These are phyloP conservation scores for Cataglyphis albicans DNA, from an alignment of 2,888 invertebrate species.

Conservation along the genomic window DNA sequence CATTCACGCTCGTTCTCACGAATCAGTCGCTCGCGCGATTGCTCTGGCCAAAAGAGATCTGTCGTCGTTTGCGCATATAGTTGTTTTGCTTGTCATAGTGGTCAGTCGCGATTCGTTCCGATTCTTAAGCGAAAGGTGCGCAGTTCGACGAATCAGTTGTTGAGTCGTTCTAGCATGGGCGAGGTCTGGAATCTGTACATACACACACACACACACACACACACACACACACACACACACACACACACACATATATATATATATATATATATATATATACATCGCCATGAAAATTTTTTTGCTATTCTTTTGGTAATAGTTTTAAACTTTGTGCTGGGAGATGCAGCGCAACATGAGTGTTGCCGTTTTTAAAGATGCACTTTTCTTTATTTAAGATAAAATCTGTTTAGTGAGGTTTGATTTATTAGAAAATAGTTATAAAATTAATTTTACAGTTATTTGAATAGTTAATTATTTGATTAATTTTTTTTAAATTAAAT, in stretches of 20 bases:
- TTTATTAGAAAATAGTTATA: neutral
- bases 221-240: slow-evolving; percentile 37
- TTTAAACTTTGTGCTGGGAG: slow-evolving; percentile 65
- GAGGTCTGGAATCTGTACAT: slow-evolving; percentile 66
- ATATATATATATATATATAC: slow-evolving; percentile 28
- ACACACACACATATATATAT: neutral
- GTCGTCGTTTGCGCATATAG: slow-evolving; percentile 45
- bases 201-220: slow-evolving; percentile 4
- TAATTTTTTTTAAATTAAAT: neutral
- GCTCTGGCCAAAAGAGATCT: slow-evolving; percentile 18
- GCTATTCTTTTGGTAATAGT: slow-evolving; percentile 53
- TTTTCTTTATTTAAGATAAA: neutral
- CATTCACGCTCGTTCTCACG: slow-evolving; percentile 73
- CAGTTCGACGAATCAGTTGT: slow-evolving; percentile 74
- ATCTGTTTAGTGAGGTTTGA: neutral
- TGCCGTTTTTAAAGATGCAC: slow-evolving; percentile 35
- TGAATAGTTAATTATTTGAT: neutral
- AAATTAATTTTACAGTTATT: neutral
- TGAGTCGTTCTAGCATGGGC: slow-evolving; percentile 65
- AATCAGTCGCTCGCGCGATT: slow-evolving; percentile 44
- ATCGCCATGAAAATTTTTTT: slow-evolving; percentile 56
- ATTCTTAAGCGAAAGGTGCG: slow-evolving; percentile 67
- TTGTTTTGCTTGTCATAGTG: slow-evolving; percentile 45
- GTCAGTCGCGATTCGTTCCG: slow-evolving; percentile 58
- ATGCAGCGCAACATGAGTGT: slow-evolving; percentile 18